Evolutionary conservation across 2,888 invertebrate species (phyloP).

Genomic region (Perizoma affinitatum): DNA sequence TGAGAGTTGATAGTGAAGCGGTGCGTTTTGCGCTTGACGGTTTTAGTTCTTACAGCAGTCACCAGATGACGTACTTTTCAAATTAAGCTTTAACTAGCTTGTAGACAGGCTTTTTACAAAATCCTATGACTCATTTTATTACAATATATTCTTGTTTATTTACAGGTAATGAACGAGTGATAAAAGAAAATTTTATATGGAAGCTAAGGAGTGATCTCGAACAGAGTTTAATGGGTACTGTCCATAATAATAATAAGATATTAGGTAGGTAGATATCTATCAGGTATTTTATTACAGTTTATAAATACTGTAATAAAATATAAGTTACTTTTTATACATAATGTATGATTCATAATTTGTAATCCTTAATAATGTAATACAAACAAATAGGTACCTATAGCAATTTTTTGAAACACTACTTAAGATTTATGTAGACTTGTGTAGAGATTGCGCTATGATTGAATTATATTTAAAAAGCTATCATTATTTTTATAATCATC

Average conservation of each 20-base stretch:
- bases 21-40: neutral
- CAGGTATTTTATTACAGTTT: too few species aligned
- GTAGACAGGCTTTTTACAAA: too few species aligned
- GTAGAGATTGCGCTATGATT: too few species aligned
- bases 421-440: too few species aligned
- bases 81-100: neutral
- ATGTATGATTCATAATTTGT: too few species aligned
- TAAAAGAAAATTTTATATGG: conserved; percentile 60
- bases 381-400: too few species aligned
- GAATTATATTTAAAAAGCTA: too few species aligned
- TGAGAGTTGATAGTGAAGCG: neutral
- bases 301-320: conserved; percentile 9
- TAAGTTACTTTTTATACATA: conserved; percentile 12
- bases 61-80: conserved; percentile 40
- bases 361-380: too few species aligned
- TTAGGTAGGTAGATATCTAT: conserved; percentile 10
- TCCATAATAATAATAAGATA: conserved; percentile 22
- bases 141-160: conserved; percentile 35
- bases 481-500: too few species aligned
- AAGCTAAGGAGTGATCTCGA: conserved; percentile 80
- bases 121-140: too few species aligned
- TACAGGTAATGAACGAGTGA: conserved; percentile 61
- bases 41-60: neutral
- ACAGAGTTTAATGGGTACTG: conserved; percentile 36
- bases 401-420: too few species aligned